Conservation (phyloP, 2,888 invertebrate genomes). For the Agonopterix subpropinquella region DNA sequence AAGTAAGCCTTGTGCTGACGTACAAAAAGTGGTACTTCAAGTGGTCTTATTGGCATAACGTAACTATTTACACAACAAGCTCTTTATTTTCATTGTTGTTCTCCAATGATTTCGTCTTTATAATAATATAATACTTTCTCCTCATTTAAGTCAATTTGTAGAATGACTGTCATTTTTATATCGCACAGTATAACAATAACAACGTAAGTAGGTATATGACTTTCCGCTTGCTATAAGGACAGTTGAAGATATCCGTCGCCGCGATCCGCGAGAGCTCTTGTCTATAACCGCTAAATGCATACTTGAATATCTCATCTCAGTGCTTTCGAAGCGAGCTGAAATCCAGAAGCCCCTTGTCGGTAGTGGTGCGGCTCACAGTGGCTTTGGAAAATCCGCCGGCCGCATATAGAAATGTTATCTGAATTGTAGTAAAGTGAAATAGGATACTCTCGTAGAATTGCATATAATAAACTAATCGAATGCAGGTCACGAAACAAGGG, state of each 20-base stretch:
- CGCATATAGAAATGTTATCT: slow-evolving; percentile 6
- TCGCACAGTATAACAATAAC: not conserved
- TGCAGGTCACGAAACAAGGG: no score
- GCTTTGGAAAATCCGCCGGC: slow-evolving; percentile 34
- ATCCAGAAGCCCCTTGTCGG: slow-evolving; percentile 48
- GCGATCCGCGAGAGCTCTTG: slow-evolving; percentile 41
- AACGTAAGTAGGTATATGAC: not conserved
- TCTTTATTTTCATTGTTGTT: not conserved
- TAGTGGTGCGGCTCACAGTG: slow-evolving; percentile 35
- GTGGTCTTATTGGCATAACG: slow-evolving; percentile 1
- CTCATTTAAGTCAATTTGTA: slow-evolving; percentile 15
- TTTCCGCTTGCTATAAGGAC: slow-evolving; percentile 1
- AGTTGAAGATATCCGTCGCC: slow-evolving; percentile 39
- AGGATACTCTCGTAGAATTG: not conserved
- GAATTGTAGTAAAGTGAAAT: not conserved
- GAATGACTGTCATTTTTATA: slow-evolving; percentile 7
- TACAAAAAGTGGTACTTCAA: no score
- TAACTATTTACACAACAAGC: slow-evolving; percentile 4
- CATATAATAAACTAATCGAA: no score
- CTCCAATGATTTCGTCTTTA: slow-evolving; percentile 4
- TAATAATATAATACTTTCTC: slow-evolving; percentile 22
- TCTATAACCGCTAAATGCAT: slow-evolving; percentile 38
- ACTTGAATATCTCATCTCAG: slow-evolving; percentile 37
- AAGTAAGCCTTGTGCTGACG: no score
- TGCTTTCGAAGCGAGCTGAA: slow-evolving; percentile 47